Percentiles rank a stretch among this genome's conserved stretches.
Evolutionary conservation across 2,113 vertebrate species (phyloP).

Genomic region (Sinocyclocheilus rhinocerous): DNA sequence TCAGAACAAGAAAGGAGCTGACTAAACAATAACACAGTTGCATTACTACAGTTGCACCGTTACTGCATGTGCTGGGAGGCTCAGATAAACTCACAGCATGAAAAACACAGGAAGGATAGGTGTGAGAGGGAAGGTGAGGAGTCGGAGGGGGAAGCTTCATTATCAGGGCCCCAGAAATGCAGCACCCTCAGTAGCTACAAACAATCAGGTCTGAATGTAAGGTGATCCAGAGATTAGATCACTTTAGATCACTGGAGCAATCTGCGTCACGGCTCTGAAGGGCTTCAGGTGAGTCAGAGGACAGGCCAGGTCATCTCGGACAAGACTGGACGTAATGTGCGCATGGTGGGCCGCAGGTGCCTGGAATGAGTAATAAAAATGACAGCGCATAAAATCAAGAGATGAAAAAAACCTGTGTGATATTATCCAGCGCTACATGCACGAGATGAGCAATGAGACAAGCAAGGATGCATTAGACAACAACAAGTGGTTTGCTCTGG

Average conservation of each 20-base stretch:
- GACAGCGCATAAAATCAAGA: conserved; percentile 9
- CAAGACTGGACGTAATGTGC: neutral
- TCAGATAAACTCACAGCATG: conserved; percentile 24
- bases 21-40: conserved; percentile 3
- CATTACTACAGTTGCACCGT: conserved; percentile 12
- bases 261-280: conserved; percentile 34
- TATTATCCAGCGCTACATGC: neutral
- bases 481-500: neutral
- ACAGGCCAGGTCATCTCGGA: neutral
- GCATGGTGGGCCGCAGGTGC: neutral
- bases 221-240: conserved; percentile 31
- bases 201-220: conserved; percentile 29
- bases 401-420: conserved; percentile 24
- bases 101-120: neutral
- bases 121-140: neutral
- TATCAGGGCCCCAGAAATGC: conserved; percentile 38
- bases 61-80: neutral
- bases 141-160: conserved; percentile 32
- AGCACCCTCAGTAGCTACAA: conserved; percentile 15
- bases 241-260: neutral
- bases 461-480: conserved; percentile 27
- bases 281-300: neutral
- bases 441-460: conserved; percentile 41
- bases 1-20: neutral
- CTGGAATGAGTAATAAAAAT: conserved; percentile 26